These are phyloP conservation scores for Anser brachyrhynchus DNA, from an alignment of 2,113 vertebrate species.

Conservation along the genomic window DNA sequence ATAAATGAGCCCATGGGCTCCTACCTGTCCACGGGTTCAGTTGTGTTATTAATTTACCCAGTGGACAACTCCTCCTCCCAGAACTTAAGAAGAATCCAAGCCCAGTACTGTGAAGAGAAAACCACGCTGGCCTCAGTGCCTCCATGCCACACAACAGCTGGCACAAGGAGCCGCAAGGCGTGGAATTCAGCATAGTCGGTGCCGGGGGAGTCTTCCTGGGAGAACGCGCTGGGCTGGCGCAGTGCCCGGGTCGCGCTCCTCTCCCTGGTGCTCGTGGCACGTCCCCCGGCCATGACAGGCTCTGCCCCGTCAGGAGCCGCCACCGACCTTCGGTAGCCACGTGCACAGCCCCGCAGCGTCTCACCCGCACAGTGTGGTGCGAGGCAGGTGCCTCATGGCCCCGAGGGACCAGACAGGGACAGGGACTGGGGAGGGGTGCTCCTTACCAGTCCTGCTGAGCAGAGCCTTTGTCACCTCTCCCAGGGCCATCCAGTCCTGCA, in stretches of 20 bases:
- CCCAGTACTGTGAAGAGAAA: background rate
- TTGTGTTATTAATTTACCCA: background rate
- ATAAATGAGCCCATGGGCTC: background rate
- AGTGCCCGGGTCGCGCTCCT: fast-evolving
- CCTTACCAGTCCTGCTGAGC: background rate
- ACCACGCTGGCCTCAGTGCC: background rate
- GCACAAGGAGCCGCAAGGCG: background rate
- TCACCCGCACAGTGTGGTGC: background rate
- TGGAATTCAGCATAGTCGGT: fast-evolving
- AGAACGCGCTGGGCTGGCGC: background rate
- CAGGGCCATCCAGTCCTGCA: background rate
- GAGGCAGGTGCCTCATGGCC: background rate
- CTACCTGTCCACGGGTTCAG: background rate
- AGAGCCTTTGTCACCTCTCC: background rate
- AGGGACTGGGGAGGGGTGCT: too few species aligned
- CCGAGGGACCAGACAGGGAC: background rate
- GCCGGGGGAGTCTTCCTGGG: background rate
- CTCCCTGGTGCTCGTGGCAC: fast-evolving
- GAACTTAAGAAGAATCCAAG: background rate
- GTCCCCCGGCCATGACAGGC: fast-evolving
- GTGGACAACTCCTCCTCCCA: background rate
- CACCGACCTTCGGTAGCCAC: background rate
- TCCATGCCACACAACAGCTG: fast-evolving
- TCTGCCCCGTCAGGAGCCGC: background rate
- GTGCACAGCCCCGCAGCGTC: fast-evolving